Evolutionary conservation across 2,797 vertebrate species (phyloP).

Genomic region (Scolopax rusticola): DNA sequence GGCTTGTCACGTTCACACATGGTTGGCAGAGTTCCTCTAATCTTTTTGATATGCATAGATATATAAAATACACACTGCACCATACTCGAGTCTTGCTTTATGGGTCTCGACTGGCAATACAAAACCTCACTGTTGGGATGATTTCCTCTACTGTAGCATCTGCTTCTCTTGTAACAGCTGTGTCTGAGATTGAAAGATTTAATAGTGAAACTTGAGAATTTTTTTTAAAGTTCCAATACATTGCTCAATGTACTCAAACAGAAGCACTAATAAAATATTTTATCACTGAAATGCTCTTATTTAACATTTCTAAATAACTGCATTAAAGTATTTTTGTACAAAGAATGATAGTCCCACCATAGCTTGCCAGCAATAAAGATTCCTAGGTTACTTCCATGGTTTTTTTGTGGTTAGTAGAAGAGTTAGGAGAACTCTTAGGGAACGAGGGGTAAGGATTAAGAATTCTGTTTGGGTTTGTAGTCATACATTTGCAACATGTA

Average conservation of each 20-base stretch:
- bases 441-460: not conserved
- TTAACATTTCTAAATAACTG: slow-evolving; percentile 34
- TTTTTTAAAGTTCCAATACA: not conserved
- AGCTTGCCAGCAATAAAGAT: slow-evolving; percentile 51
- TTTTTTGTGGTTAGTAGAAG: not conserved
- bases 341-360: not conserved
- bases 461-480: not conserved
- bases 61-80: not conserved
- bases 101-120: not conserved
- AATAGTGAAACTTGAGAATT: not conserved
- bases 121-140: not conserved
- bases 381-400: not conserved
- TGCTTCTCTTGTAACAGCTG: not conserved
- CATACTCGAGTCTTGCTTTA: not conserved
- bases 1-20: not conserved
- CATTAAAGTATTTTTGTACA: slow-evolving; percentile 59
- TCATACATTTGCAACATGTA: not conserved
- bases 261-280: slow-evolving; percentile 63
- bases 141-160: not conserved
- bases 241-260: slow-evolving; percentile 11
- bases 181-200: not conserved
- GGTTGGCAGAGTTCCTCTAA: not conserved
- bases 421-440: not conserved
- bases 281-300: slow-evolving; percentile 53
- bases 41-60: not conserved